These are phyloP conservation scores for Argynnis bischoffii DNA, from an alignment of 2,888 invertebrate genomes.

Conservation along the genomic window DNA sequence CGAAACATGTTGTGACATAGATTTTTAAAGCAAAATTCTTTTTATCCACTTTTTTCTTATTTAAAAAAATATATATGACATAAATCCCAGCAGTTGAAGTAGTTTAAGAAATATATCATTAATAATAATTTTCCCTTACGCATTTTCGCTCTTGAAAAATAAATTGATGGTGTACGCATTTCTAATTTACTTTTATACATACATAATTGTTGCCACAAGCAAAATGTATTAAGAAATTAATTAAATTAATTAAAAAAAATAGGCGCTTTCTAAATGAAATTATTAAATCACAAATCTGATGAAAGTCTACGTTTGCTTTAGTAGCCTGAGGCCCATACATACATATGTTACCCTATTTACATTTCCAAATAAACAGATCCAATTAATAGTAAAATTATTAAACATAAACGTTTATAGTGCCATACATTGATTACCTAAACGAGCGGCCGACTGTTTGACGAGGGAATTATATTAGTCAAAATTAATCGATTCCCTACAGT, in stretches of 20 bases:
- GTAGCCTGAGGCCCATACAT: neutral
- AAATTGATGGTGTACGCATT: too few relatives aligned
- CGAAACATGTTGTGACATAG: too few relatives aligned
- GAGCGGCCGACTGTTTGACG: constrained; percentile 73
- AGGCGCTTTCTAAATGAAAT: constrained; percentile 5
- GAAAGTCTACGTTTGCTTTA: constrained; percentile 7
- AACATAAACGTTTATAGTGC: constrained; percentile 69
- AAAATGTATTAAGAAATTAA: neutral
- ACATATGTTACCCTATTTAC: constrained; percentile 19
- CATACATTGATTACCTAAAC: constrained; percentile 77
- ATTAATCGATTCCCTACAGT: constrained; percentile 73
- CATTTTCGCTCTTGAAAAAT: too few relatives aligned
- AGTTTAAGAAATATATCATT: too few relatives aligned
- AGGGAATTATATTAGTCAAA: constrained; percentile 76
- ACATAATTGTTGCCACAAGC: constrained; percentile 2
- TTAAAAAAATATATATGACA: too few relatives aligned
- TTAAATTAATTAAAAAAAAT: constrained; percentile 15
- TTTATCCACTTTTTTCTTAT: too few relatives aligned
- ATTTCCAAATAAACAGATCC: constrained; percentile 41
- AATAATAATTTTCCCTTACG: too few relatives aligned
- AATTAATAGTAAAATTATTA: constrained; percentile 71
- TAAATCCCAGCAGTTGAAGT: too few relatives aligned
- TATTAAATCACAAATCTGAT: constrained; percentile 2
- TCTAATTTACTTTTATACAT: constrained; percentile 10
- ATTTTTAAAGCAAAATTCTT: too few relatives aligned